These are phyloP conservation scores for Drosophila lacteicornis DNA, from an alignment of 1,140 invertebrate genomes.

Conservation along the genomic window DNA sequence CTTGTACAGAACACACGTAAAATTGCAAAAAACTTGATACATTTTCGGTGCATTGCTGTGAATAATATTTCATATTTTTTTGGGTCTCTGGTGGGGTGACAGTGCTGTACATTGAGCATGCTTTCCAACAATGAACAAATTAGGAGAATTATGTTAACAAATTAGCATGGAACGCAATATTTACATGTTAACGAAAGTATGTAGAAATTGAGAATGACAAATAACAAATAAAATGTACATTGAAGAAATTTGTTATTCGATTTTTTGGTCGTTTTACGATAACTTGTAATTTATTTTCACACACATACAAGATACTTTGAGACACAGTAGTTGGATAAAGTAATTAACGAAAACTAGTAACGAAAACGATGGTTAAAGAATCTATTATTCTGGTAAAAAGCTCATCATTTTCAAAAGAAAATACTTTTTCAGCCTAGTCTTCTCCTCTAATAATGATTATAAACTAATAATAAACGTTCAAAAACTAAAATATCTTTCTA, in stretches of 20 bases:
- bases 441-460: background rate
- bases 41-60: conserved; percentile 62
- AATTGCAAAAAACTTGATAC: conserved; percentile 59
- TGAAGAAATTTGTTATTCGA: conserved; percentile 44
- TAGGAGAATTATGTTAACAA: conserved; percentile 30
- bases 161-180: conserved; percentile 59
- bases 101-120: conserved; percentile 75
- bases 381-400: conserved; percentile 16
- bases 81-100: conserved; percentile 26
- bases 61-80: conserved; percentile 25
- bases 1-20: conserved; percentile 57
- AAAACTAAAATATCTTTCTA: conserved; percentile 12
- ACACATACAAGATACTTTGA: conserved; percentile 85
- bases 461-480: background rate
- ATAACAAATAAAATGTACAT: conserved; percentile 54
- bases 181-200: conserved; percentile 59
- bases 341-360: conserved; percentile 40
- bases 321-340: conserved; percentile 69
- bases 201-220: conserved; percentile 46
- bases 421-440: background rate
- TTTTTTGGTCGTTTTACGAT: conserved; percentile 41
- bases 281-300: conserved; percentile 79
- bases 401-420: conserved; percentile 18
- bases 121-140: conserved; percentile 56
- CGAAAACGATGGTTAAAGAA: conserved; percentile 18